These are phyloP conservation scores for Orchesellides sinensis DNA, from an alignment of 2,888 invertebrate species.

Conservation along the genomic window DNA sequence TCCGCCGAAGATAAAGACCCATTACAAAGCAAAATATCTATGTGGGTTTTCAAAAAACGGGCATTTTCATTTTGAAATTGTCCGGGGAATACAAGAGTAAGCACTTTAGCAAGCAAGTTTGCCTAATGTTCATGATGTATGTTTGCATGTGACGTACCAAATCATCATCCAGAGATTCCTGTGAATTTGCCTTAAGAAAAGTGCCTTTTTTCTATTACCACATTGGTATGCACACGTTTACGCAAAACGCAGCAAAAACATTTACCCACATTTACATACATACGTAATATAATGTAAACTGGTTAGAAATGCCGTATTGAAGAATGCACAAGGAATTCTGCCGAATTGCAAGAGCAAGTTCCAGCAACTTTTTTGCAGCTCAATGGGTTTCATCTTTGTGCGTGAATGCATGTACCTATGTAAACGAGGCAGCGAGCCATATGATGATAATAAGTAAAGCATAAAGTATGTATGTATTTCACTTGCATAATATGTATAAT, in stretches of 20 bases:
- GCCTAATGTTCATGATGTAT: background rate
- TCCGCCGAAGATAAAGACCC: background rate
- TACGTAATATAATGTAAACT: no score
- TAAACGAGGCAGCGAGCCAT: background rate
- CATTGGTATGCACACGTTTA: background rate
- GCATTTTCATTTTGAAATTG: conserved; percentile 46
- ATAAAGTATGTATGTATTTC: no score
- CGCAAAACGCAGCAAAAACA: background rate
- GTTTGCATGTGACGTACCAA: background rate
- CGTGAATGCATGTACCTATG: background rate
- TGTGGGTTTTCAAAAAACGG: background rate
- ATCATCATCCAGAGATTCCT: background rate
- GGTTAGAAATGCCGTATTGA: no score
- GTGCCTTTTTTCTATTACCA: no score
- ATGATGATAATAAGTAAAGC: background rate
- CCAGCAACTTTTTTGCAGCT: background rate
- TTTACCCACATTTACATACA: no score
- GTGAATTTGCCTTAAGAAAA: background rate
- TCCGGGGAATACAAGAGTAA: conserved; percentile 54
- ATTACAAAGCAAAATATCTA: background rate
- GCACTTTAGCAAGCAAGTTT: conserved; percentile 31
- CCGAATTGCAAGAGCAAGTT: background rate
- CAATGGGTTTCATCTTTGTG: background rate
- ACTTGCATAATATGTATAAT: background rate
- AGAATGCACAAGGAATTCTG: background rate